These are phyloP conservation scores for Sycobia sp. DNA, from an alignment of 1,140 invertebrate genomes.

Conservation along the genomic window DNA sequence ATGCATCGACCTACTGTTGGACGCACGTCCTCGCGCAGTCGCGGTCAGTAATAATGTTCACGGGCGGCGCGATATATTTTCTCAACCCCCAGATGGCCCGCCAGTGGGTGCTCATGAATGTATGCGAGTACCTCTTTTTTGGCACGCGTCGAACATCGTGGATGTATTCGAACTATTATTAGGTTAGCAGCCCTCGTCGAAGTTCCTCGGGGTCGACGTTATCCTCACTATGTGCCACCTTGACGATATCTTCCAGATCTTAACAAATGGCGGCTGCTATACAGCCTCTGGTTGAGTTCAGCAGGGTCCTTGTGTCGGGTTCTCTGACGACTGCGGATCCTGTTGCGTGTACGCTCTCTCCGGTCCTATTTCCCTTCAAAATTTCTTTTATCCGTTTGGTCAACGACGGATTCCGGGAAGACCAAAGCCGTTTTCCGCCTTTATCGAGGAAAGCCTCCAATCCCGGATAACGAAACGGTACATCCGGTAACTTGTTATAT, in stretches of 20 bases:
- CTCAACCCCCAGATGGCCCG: slow-evolving; percentile 35
- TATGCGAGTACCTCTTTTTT: slow-evolving; percentile 10
- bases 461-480: slow-evolving; percentile 1
- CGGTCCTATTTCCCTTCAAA: too few species aligned
- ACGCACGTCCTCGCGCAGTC: slow-evolving; percentile 4
- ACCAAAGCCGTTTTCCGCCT: slow-evolving; percentile 39
- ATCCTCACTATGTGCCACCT: too few species aligned
- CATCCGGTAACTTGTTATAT: slow-evolving; percentile 44
- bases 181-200: background rate
- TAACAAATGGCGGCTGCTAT: background rate
- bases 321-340: too few species aligned
- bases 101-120: slow-evolving; percentile 33
- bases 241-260: background rate
- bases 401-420: background rate
- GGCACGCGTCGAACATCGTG: background rate
- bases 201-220: background rate
- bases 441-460: background rate
- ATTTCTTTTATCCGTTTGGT: too few species aligned
- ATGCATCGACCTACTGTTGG: background rate
- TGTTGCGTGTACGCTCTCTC: too few species aligned
- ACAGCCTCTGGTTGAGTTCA: background rate
- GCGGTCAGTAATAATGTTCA: slow-evolving; percentile 30
- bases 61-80: slow-evolving; percentile 36
- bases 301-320: too few species aligned
- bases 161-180: background rate